phyloP scores from a whole-genome alignment of 2,888 invertebrate genomes.

The Plemyria rubiginata region DNA sequence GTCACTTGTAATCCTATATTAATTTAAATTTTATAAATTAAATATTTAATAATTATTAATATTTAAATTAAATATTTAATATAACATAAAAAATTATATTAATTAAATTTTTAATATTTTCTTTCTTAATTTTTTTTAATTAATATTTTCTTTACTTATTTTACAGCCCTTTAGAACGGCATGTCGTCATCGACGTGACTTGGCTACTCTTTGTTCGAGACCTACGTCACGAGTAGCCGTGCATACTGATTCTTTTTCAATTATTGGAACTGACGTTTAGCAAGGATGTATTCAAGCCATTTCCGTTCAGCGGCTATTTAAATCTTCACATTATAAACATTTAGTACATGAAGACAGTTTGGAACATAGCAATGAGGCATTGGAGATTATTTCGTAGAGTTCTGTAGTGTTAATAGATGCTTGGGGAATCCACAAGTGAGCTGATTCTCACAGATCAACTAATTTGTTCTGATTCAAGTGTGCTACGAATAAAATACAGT shows the following conservation, averaged over 20 bases:
- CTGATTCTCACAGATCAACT: conserved; percentile 11
- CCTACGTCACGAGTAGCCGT: background rate
- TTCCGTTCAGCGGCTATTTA: conserved; percentile 26
- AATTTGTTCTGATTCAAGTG: background rate
- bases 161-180: background rate
- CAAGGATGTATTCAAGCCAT: conserved; percentile 20
- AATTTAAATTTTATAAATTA: too few relatives aligned
- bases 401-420: conserved; percentile 19
- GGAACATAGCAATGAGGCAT: conserved; percentile 2
- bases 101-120: too few relatives aligned
- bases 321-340: conserved; percentile 20
- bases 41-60: too few relatives aligned
- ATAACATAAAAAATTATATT: too few relatives aligned
- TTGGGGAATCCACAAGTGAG: conserved; percentile 2
- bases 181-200: background rate
- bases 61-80: too few relatives aligned
- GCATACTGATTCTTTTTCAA: conserved; percentile 25
- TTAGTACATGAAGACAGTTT: background rate
- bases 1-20: too few relatives aligned
- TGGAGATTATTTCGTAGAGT: conserved; percentile 15
- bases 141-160: background rate
- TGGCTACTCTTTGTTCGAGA: conserved; percentile 10
- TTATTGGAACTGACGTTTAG: conserved; percentile 27
- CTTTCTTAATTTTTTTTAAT: too few relatives aligned
- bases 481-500: background rate